phyloP scores from a whole-genome alignment of 2,888 invertebrate species.

The Teleiodes luculella region DNA sequence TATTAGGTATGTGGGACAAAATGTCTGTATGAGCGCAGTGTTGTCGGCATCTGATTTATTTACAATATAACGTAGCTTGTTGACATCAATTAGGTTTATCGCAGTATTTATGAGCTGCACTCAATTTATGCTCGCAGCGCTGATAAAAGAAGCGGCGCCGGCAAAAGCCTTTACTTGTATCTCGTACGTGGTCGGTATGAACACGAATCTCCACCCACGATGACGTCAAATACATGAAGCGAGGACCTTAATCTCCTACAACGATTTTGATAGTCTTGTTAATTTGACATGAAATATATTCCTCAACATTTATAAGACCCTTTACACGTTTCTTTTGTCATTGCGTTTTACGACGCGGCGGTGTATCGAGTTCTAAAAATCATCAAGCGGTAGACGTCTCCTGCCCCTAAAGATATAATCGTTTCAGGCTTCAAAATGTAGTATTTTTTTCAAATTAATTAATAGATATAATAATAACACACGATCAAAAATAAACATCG shows the following conservation, averaged over 20 bases:
- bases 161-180: conserved; percentile 16
- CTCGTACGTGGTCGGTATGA: not conserved
- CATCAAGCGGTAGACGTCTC: too few relatives aligned
- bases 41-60: conserved; percentile 1
- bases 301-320: too few relatives aligned
- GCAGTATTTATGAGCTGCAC: conserved; percentile 24
- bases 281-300: too few relatives aligned
- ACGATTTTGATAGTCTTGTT: too few relatives aligned
- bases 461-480: too few relatives aligned
- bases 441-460: too few relatives aligned
- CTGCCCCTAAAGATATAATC: too few relatives aligned
- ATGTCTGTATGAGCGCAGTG: conserved; percentile 9
- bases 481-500: not conserved
- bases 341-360: too few relatives aligned
- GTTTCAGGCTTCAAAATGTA: too few relatives aligned
- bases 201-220: not conserved
- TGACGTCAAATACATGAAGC: not conserved
- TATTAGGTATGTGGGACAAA: not conserved
- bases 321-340: too few relatives aligned
- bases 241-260: not conserved
- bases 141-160: conserved; percentile 18
- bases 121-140: conserved; percentile 25
- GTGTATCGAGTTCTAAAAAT: too few relatives aligned
- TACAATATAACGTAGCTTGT: conserved; percentile 11
- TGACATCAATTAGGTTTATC: conserved; percentile 36